These are phyloP conservation scores for Psittacus erithacus DNA, from an alignment of 2,113 vertebrate genomes.

Conservation along the genomic window DNA sequence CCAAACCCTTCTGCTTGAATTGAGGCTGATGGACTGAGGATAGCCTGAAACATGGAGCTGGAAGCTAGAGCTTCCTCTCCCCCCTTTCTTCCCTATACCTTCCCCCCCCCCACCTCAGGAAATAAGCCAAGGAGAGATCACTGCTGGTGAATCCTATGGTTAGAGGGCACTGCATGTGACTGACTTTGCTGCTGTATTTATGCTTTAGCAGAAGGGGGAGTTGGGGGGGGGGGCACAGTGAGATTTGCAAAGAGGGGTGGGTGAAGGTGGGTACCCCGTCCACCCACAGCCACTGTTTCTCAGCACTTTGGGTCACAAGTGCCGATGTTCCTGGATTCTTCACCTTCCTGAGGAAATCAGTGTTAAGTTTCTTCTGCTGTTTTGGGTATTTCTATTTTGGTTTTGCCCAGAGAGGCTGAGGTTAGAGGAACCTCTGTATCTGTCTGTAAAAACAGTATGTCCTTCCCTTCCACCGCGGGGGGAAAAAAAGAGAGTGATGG, in stretches of 20 bases:
- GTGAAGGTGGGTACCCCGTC: conserved; percentile 36
- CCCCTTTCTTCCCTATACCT: background rate
- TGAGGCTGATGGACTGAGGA: conserved; percentile 23
- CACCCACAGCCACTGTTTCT: background rate
- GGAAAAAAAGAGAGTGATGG: background rate
- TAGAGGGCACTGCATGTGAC: conserved; percentile 61
- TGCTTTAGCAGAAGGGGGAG: conserved; percentile 8
- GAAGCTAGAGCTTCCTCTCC: conserved; percentile 3
- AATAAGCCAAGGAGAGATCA: conserved; percentile 42
- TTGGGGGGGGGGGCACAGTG: background rate
- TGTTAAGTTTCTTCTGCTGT: conserved; percentile 61
- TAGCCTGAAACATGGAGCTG: conserved; percentile 43
- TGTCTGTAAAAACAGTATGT: conserved; percentile 6
- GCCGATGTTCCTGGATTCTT: conserved; percentile 45
- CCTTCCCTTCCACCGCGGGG: background rate
- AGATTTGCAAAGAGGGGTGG: background rate
- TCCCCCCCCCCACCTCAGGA: background rate
- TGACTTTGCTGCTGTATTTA: conserved; percentile 62
- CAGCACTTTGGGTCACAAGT: conserved; percentile 35
- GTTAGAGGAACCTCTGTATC: background rate
- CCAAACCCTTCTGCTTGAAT: background rate
- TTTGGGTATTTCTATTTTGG: background rate
- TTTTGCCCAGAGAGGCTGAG: background rate
- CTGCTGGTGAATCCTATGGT: conserved; percentile 46
- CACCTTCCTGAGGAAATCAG: conserved; percentile 37